Evolutionary conservation across 64 coral and sea anemone species (phyloP).

Genomic region (Dendronephthya gigantea): DNA sequence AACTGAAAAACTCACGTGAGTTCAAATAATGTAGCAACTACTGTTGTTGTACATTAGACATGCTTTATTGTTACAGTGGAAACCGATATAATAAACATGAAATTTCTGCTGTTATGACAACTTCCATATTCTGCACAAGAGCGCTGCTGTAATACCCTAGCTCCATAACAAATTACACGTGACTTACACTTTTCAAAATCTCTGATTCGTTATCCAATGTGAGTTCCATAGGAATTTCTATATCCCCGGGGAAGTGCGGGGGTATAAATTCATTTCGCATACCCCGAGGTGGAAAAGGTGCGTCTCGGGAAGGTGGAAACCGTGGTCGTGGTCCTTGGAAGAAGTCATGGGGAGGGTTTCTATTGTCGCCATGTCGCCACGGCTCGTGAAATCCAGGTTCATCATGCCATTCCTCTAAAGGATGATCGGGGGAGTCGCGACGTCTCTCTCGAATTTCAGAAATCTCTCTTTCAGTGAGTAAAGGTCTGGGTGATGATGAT

Average conservation of each 20-base stretch:
- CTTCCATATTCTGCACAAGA: background rate
- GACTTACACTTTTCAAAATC: constrained; percentile 54
- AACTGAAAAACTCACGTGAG: background rate
- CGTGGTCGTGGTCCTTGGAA: background rate
- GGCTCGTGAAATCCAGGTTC: background rate
- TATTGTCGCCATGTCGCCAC: background rate
- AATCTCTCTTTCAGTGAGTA: constrained; percentile 53
- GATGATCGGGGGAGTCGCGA: constrained; percentile 11
- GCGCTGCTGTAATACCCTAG: background rate
- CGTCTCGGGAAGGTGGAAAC: background rate
- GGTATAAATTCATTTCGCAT: background rate
- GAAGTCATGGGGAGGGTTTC: background rate
- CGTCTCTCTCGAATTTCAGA: constrained; percentile 17
- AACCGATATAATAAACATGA: no score
- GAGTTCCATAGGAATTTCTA: constrained; percentile 74
- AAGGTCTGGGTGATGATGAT: constrained; percentile 33
- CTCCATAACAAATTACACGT: background rate
- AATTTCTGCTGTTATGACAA: no score
- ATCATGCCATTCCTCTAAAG: background rate
- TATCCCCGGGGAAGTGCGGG: constrained; percentile 21
- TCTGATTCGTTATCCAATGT: constrained; percentile 52
- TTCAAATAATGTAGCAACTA: no score
- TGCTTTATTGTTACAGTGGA: no score
- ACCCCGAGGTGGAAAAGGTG: background rate
- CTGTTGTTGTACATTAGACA: no score